phyloP scores from a whole-genome alignment of 2,113 vertebrate species.

The Ursus arctos region DNA sequence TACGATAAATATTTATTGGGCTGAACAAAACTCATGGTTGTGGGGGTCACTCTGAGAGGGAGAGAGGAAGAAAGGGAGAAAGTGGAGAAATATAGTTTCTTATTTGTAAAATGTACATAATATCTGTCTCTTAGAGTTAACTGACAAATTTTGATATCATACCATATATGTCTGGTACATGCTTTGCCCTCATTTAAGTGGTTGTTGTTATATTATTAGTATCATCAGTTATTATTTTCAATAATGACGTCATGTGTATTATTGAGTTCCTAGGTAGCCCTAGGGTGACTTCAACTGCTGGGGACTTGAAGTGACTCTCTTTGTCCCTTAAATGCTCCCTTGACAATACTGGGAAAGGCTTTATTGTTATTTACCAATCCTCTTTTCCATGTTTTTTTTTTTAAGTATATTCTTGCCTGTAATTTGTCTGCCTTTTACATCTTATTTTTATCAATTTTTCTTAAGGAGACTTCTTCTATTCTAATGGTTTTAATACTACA shows the following conservation, averaged over 20 bases:
- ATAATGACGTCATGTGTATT: background rate
- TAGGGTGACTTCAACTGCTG: background rate
- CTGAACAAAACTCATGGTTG: background rate
- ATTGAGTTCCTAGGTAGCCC: background rate
- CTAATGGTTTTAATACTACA: constrained; percentile 38
- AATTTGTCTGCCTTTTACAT: background rate
- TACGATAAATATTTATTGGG: background rate
- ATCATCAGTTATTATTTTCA: background rate
- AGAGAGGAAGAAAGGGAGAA: background rate
- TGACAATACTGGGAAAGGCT: background rate
- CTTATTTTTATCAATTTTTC: constrained; percentile 9
- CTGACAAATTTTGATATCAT: background rate
- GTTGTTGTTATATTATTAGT: background rate
- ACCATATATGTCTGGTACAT: background rate
- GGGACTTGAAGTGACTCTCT: background rate
- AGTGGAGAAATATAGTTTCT: background rate
- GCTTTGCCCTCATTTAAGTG: background rate
- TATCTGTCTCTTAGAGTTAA: background rate
- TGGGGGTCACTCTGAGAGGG: background rate
- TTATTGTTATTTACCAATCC: background rate
- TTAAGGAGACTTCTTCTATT: background rate
- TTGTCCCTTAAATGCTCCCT: background rate
- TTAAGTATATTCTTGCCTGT: background rate
- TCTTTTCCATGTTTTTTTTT: background rate
- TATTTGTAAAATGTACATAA: background rate